These are phyloP conservation scores for Leptinotarsa juncta DNA, from an alignment of 2,888 invertebrate genomes.

Conservation along the genomic window DNA sequence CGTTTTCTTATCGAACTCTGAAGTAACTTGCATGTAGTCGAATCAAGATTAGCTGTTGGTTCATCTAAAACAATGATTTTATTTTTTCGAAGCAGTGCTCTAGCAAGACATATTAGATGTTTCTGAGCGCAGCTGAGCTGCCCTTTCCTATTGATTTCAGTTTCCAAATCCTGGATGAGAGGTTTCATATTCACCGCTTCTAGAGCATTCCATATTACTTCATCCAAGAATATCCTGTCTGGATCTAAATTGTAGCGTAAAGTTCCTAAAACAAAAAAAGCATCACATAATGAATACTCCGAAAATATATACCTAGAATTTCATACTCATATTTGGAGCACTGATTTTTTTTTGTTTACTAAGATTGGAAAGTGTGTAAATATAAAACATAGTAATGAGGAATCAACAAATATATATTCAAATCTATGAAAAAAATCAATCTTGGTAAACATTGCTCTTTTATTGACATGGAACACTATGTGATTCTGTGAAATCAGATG, in stretches of 20 bases:
- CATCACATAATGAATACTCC: background rate
- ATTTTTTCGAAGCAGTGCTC: constrained; percentile 69
- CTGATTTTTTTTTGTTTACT: no score
- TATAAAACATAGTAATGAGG: no score
- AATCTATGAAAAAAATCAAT: no score
- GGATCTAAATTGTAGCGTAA: constrained; percentile 91
- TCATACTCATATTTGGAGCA: no score
- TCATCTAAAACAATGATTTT: constrained; percentile 69
- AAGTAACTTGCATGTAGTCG: constrained; percentile 79
- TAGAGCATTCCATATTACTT: constrained; percentile 84
- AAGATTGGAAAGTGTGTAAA: no score
- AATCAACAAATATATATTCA: no score
- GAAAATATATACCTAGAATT: no score
- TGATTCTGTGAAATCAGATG: no score
- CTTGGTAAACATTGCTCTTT: no score
- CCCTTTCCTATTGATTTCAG: constrained; percentile 78
- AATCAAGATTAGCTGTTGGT: constrained; percentile 86
- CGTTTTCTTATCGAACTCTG: constrained; percentile 80
- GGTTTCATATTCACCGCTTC: constrained; percentile 86
- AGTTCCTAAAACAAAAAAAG: constrained; percentile 68
- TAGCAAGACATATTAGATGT: constrained; percentile 76
- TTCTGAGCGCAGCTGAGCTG: constrained; percentile 67
- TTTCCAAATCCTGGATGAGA: constrained; percentile 70
- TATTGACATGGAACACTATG: no score
- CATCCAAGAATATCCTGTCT: constrained; percentile 82